These are phyloP conservation scores for Sylvia borin DNA, from an alignment of 2,797 vertebrate species.

Conservation along the genomic window DNA sequence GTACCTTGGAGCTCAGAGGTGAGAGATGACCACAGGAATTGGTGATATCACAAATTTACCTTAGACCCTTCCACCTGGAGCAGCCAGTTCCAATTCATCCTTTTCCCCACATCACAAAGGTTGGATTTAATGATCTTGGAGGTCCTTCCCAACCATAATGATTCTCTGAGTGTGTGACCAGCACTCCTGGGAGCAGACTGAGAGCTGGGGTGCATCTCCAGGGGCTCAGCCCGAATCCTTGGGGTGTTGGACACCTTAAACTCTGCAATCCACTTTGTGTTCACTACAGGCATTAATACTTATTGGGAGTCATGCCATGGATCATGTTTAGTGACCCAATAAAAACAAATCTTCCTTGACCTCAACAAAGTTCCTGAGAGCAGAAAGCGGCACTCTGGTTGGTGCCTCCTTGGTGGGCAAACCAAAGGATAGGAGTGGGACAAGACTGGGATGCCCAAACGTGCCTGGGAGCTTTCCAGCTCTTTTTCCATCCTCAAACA, in stretches of 20 bases:
- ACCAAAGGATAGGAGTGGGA: accelerated
- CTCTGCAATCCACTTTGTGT: neutral
- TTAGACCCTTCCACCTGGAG: neutral
- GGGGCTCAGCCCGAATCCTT: accelerated
- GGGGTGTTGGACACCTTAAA: neutral
- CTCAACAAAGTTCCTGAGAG: neutral
- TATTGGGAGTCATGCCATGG: neutral
- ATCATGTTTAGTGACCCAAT: neutral
- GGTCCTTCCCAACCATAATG: neutral
- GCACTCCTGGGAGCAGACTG: neutral
- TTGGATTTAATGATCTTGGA: neutral
- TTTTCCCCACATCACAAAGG: neutral
- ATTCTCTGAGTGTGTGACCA: neutral
- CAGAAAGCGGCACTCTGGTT: accelerated
- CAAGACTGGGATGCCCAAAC: neutral
- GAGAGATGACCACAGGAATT: neutral
- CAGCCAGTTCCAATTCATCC: neutral
- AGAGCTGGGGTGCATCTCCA: neutral
- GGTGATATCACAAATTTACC: accelerated
- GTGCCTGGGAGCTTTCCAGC: neutral
- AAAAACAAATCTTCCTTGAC: neutral
- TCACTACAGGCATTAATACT: neutral
- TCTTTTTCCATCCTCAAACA: neutral
- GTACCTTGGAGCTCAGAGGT: neutral
- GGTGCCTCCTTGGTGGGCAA: neutral